phyloP scores from a whole-genome alignment of 1,140 invertebrate genomes.

The Hyphantria cunea region DNA sequence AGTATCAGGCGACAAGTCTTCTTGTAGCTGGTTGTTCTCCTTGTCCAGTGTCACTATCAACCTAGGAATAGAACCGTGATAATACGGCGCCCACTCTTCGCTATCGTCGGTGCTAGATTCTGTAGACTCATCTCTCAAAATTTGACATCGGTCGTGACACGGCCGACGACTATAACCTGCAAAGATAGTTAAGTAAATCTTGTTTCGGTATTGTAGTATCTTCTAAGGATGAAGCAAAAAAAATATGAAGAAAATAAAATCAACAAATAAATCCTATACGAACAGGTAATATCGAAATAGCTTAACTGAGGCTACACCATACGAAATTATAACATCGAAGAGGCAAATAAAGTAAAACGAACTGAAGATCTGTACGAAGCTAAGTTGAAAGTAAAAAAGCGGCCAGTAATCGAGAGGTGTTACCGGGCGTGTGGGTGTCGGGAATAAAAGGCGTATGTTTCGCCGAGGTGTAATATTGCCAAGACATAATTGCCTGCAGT shows the following conservation, averaged over 20 bases:
- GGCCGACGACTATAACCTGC: conserved; percentile 65
- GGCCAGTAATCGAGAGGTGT: conserved; percentile 7
- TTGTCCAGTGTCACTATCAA: conserved; percentile 69
- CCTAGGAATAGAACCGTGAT: conserved; percentile 70
- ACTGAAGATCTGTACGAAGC: conserved; percentile 4
- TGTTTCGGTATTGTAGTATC: conserved; percentile 13
- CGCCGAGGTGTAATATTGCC: not conserved
- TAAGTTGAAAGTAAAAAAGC: not conserved
- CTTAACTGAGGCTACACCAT: not conserved
- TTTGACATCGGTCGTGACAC: conserved; percentile 55
- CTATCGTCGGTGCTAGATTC: conserved; percentile 78
- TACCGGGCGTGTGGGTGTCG: conserved; percentile 10
- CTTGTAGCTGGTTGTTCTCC: conserved; percentile 68
- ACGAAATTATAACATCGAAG: not conserved
- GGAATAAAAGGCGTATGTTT: conserved; percentile 2
- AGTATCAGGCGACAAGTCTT: conserved; percentile 67
- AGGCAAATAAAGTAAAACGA: conserved; percentile 4
- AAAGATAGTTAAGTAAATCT: conserved; percentile 36
- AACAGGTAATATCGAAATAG: not conserved
- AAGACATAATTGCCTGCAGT: conserved; percentile 61
- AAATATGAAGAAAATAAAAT: conserved; percentile 22
- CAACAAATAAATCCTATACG: conserved; percentile 21
- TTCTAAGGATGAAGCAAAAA: conserved; percentile 23
- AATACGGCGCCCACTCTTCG: conserved; percentile 58
- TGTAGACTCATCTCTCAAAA: conserved; percentile 65